Evolutionary conservation across 92 coral and sea anemone species (phyloP), one percentile per base, ranked within the genome.

Genomic region (Porites lobata): DNA sequence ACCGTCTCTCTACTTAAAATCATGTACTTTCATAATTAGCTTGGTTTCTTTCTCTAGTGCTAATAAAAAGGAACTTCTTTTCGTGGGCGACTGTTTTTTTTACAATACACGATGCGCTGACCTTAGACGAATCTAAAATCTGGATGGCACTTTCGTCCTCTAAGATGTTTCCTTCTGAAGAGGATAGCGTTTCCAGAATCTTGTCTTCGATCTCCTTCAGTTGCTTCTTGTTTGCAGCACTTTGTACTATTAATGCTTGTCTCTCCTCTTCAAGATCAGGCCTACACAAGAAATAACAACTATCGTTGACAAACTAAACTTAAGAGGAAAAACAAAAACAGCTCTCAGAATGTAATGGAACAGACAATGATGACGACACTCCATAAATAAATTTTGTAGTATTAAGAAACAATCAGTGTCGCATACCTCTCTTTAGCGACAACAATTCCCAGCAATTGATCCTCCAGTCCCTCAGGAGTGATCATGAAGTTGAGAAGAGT

Each of bases 211-310:
- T 98, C 88, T 98, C 99, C 81, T 97, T 95, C 62, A 97, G 95
- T 59, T 97, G 99, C 78, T 97, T 97, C 85, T 97, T 97, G 93
- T 97, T 97, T 7, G 99, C 98, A 78, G 99, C 99, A 65, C 99
- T 97, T 78, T 97, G 99, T 29, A 97, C 93, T 75, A 97, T 97
- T 86, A 97, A 63, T 6, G 98, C 99, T 77, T 98, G 99, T 8
- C 99, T 98, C 81, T 98, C 99, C 78, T 96, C 99, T 76, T 98
- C 99, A 17, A 98, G 94, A 70, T 98, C 99, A 87, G 99, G 99
- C 79, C 99, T 95, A 76, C n/a, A 65, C 17, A 68, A 58, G 8
- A 47, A 72, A 38, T 38, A 71, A 81, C 9, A 68, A 0, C 32
- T 68, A 19, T 21, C 26, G 22, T 47, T 7, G 61, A 69, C 38